A percentile compares a stretch with the other conserved stretches of the same genome.
These are phyloP conservation scores for Pocota personata DNA, from an alignment of 2,888 invertebrate species.

Conservation along the genomic window DNA sequence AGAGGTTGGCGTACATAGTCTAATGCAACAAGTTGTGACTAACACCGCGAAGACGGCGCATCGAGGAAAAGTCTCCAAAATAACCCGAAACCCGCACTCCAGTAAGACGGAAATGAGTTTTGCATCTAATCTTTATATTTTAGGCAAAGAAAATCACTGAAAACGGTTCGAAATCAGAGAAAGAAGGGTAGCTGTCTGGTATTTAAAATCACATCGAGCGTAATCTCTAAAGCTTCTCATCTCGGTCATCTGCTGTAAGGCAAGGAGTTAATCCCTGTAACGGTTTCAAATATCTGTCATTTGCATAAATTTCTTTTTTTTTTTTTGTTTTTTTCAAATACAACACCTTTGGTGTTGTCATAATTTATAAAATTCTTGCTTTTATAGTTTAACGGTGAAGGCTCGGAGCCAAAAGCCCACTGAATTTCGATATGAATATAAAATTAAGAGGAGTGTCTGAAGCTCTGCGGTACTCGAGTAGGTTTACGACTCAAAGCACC, in stretches of 20 bases:
- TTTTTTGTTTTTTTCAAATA: conserved; percentile 3
- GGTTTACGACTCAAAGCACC: too few species aligned
- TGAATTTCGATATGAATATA: not conserved
- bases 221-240: not conserved
- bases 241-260: not conserved
- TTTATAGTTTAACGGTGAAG: conserved; percentile 38
- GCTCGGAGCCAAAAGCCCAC: conserved; percentile 1
- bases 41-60: not conserved
- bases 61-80: not conserved
- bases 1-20: not conserved
- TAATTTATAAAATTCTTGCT: conserved; percentile 47
- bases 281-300: not conserved
- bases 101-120: conserved; percentile 60
- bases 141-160: conserved; percentile 25
- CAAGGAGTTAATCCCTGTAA: not conserved
- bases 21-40: not conserved
- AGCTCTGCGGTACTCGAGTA: not conserved
- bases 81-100: not conserved
- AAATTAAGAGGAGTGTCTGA: not conserved
- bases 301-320: too few species aligned
- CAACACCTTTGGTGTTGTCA: conserved; percentile 47
- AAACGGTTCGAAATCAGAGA: not conserved
- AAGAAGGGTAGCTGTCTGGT: not conserved
- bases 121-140: conserved; percentile 56
- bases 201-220: not conserved